Evolutionary conservation across 2,113 vertebrate species (phyloP), one percentile per base, ranked within the genome.

Genomic region (Porphyrio hochstetteri): DNA sequence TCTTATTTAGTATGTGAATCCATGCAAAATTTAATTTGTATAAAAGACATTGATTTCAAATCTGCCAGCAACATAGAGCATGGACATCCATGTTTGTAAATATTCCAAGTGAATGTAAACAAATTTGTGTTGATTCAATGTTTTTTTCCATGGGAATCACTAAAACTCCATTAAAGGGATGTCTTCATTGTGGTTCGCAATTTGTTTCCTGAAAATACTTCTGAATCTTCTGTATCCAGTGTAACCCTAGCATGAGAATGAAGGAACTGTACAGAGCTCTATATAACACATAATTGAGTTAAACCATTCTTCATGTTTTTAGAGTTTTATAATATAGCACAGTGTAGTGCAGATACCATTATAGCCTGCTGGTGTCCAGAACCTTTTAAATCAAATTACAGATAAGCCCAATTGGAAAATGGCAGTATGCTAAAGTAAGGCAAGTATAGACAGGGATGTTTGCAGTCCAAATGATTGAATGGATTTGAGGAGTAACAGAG

Each of bases 41-140:
- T 74, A 60, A 87, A 92, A 65, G 16, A 27, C 13, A 1, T 35
- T 52, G 24, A 18, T 92, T 93, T 75, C 21, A 69, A 21, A 56
- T 57, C 35, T 72, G 13, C 38, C 55, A 57, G 23, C 13, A 87
- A 27, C 36, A 56, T 2, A 85, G 44, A 85, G 40, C 10, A 79
- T 0, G 0, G 44, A 79, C 44, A 53, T 36, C 27, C 3, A 1
- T 55, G 25, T 82, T 36, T 82, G 56, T n/a, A 87, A 85, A 53
- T 72, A 89, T 82, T 95, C 75, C 44, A 72, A 61, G 33, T 52
- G 27, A 86, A 33, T 68, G 4, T 71, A 75, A 70, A 28, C 12
- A 82, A 89, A 87, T 82, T 79, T 76, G 9, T 38, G 3, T 65
- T 33, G 57, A 82, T 76, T 76, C 42, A 61, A 57, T 7, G 5